Base-by-base conservation (phyloP, 2,113 vertebrate species). In the Gnathonemus longibarbis region DNA sequence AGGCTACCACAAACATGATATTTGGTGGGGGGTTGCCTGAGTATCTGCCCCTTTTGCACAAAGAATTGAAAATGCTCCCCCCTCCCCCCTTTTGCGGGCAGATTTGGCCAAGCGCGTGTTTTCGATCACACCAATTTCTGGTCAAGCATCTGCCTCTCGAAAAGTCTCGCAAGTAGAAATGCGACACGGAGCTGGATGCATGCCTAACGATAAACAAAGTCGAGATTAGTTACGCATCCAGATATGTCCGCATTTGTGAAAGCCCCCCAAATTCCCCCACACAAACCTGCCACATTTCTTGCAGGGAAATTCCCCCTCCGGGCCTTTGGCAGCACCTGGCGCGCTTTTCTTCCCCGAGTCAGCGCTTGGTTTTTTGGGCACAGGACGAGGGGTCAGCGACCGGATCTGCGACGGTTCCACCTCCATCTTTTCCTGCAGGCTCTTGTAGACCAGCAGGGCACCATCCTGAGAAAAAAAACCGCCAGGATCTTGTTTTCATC, bases 231-330 rank as follows among this genome's bases (percentile, higher is more conserved):
- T 62, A 8, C 7, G 27, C 11, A 13, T 42, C 3, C 13, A 39
- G 70, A 77, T 17, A 80, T 5, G 5, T 39, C 9, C 8, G 1
- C 13, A 7, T 77, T 10, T 80, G 74, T 19, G 5, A 80, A 80
- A 80, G 6, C n/a, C 31, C 70, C 53, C 74, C 86, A 9, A 9
- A 88, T 49, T n/a, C 52, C 42, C 62, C 39, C 45, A 19, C 35
- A 91, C 94, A 89, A 3, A 99, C 98, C 98, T 98, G 96, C 98
- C 98, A 86, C 98, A 99, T 92, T 99, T 99, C 96, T 99, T 99
- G 96, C 98, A 99, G 83, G 98, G 98, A 94, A 99, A 99, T n/a
- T 97, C 97, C 86, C 97, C 98, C 91, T 99, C 98, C 91, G 95
- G 91, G 56, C 49, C 93, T 92, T 98, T 98, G 93, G 49, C 95